Evolutionary conservation across 2,113 vertebrate genomes (phyloP), one percentile per base, ranked within the genome.

Genomic region (Cichladusa arquata): DNA sequence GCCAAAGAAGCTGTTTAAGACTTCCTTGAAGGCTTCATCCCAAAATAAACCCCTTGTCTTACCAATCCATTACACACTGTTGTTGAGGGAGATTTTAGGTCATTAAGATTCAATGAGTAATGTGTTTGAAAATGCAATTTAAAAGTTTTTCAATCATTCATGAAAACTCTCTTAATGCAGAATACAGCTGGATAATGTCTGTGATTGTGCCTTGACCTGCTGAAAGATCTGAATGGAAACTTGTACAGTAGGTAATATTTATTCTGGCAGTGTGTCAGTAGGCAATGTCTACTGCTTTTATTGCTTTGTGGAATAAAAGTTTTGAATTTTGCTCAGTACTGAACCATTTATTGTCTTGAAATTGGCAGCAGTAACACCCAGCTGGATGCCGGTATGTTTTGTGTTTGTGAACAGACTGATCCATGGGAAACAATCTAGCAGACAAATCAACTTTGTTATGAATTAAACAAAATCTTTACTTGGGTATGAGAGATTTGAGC

Each of bases 221-320:
- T 74, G 94, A 96, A 92, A 96, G 70, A 80, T 92, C 58, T 95
- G 82, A 93, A 71, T 72, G 92, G 95, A 94, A 96, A 93, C 64
- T 93, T 56, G 5, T 83, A 67, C 88, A 74, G 95, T 92, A 95
- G 90, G 93, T 95, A 88, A 25, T 92, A 80, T 95, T 96, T 96
- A 90, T 65, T 88, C 85, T 95, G 94, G 92, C 95, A 90, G 19
- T 4, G 22, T 71, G 82, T 80, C 91, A 95, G 81, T 83, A 93
- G 90, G 62, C 88, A 73, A 64, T n/a, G 76, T 93, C 92, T 93
- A 67, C 73, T 82, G 88, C 72, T 93, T 94, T 95, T 92, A 84
- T 95, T 96, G 86, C 83, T 74, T 85, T 88, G 33, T 81, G 82
- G 83, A 95, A 93, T 90, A 76, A 42, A 69, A 95, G 79, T 78